Evolutionary conservation across 2,888 invertebrate genomes (phyloP).

Genomic region (Anthrax anthrax): DNA sequence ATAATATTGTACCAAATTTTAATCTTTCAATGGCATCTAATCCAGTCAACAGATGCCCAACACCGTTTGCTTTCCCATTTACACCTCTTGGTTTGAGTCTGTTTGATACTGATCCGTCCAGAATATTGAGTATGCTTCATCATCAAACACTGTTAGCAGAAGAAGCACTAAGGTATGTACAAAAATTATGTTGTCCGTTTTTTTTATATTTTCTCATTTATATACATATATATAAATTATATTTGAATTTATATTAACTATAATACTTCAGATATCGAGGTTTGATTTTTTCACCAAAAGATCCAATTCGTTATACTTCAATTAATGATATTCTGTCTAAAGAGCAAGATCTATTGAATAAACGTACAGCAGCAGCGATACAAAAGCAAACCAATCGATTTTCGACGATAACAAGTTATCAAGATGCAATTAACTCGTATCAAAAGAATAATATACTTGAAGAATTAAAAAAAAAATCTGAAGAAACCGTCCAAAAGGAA

Average conservation of each 20-base stretch:
- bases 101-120: constrained; percentile 38
- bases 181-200: no score
- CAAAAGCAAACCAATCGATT: constrained; percentile 8
- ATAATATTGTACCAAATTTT: constrained; percentile 16
- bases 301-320: constrained; percentile 28
- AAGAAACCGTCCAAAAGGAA: constrained; percentile 21
- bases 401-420: constrained; percentile 16
- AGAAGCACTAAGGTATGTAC: constrained; percentile 32
- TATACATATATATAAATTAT: no score
- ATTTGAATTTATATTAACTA: no score
- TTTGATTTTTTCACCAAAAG: constrained; percentile 28
- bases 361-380: constrained; percentile 10
- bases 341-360: constrained; percentile 23
- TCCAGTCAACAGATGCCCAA: constrained; percentile 31
- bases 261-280: constrained; percentile 25
- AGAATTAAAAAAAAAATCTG: constrained; percentile 18
- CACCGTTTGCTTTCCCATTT: constrained; percentile 44
- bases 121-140: constrained; percentile 40
- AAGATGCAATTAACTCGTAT: constrained; percentile 15
- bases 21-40: constrained; percentile 14
- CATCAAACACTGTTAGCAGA: constrained; percentile 36
- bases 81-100: constrained; percentile 34
- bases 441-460: constrained; percentile 17
- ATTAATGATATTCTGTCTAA: constrained; percentile 31
- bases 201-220: no score